Base-by-base conservation (phyloP, 2,888 invertebrate genomes). In the Aricia artaxerxes region DNA sequence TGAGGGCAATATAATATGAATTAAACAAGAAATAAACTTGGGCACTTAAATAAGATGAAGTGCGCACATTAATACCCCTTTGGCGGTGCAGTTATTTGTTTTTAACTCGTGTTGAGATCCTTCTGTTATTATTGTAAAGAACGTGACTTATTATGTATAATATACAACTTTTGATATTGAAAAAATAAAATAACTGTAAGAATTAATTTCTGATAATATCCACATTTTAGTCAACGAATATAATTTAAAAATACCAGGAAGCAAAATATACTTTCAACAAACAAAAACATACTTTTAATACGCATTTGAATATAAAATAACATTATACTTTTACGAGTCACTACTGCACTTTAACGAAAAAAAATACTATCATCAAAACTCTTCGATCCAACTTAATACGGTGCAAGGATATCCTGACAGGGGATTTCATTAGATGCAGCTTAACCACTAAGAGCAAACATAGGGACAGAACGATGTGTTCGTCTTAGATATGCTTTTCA, bases 341-440 rank as follows among this genome's bases (percentile, higher is more conserved):
- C 4, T 38, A 38, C 4, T 38, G 4, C 38, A 38, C 38, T 40
- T 40, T 40, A 40, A 35, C 1, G 3, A 53, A 53, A 13, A 53
- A 53, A 53, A 57, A 31, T 16, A 13, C 61, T 79, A 82, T 82
- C 85, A 89, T 86, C 90, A 92, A 92, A 83, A 87, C 77, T 35
- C 53, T 69, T 77, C 77, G 35, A 79, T 83, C 84, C 81, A 79
- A 82, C 83, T 89, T 88, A 83, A 85, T 86, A 86, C 84, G 88
- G 89, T 92, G 92, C 92, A 93, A 88, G 91, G 87, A 88, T 91
- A 90, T 89, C 87, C 89, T 91, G 93, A 92, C 93, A 93, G 91
- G 90, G 91, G 92, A 92, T 93, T 94, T 94, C 94, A 94, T 94
- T 94, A 94, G 94, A 92, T 93, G 93, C 93, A 94, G 94, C 94